Conservation (phyloP, 2,888 invertebrate species). For the Cylindroiulus punctatus region DNA sequence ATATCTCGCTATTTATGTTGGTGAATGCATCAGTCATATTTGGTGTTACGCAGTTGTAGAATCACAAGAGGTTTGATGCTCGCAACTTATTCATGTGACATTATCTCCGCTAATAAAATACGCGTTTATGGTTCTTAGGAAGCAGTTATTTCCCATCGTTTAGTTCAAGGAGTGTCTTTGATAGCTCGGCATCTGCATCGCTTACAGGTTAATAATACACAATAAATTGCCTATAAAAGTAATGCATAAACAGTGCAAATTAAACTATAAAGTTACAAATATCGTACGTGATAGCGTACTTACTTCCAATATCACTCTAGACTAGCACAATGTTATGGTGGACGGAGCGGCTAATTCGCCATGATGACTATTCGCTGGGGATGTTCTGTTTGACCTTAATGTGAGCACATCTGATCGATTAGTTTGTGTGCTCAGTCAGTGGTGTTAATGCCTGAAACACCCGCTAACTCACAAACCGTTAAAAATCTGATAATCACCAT, state of each 20-base stretch:
- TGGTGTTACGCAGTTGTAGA: slow-evolving; percentile 5
- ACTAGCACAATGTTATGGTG: background rate
- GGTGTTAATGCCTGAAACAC: too few species aligned
- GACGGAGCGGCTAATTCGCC: background rate
- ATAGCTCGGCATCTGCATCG: slow-evolving; percentile 7
- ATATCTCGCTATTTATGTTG: background rate
- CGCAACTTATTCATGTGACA: slow-evolving; percentile 6
- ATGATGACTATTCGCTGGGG: background rate
- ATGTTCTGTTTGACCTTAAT: background rate
- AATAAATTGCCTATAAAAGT: background rate
- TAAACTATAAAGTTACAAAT: slow-evolving; percentile 18
- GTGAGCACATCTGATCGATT: background rate
- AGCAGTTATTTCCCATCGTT: slow-evolving; percentile 18
- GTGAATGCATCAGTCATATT: background rate
- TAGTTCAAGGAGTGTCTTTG: slow-evolving; percentile 18
- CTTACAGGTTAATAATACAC: background rate
- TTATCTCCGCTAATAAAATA: slow-evolving; percentile 4
- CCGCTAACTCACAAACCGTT: too few species aligned
- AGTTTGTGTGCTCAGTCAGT: background rate
- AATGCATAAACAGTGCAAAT: background rate
- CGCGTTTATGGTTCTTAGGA: slow-evolving; percentile 18
- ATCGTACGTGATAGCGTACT: slow-evolving; percentile 5
- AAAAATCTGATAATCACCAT: too few species aligned
- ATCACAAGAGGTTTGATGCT: slow-evolving; percentile 7
- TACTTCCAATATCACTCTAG: background rate